Evolutionary conservation across 1,140 invertebrate genomes (phyloP), one percentile per base, ranked within the genome.

Genomic region (Stegodyphus mimosarum): DNA sequence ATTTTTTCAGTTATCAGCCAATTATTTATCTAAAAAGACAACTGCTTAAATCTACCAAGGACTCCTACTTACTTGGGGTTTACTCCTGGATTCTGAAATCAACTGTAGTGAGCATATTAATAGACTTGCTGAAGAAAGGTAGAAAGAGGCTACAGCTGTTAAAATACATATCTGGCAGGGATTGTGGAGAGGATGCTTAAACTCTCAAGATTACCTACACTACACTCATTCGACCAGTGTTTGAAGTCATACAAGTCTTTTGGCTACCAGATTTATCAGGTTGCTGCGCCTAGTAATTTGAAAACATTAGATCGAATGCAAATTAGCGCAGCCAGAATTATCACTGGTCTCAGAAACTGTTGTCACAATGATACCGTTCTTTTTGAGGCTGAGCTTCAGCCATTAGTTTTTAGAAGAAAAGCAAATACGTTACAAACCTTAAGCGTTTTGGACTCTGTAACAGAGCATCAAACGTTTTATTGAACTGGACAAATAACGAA

Each of bases 271-370:
- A 70, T 49, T 49, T 70, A 48, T 33, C 33, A 33, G 33, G 33
- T 33, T 33, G 33, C 33, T 33, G 33, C 33, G 3, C 33, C 5
- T 53, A 78, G 7, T 9, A 33, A 3, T 33, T 69, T 11, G 15
- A 78, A 69, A 69, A 33, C 1, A 48, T n/a, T 52, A 69, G 50
- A 78, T 6, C 0, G 64, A 67, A 49, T 78, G 33, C 63, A 17
- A n/a, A 17, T 78, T 0, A 78, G 64, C 53, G 76, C 76, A 69
- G 33, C 66, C 50, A 70, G 64, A 78, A 69, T 78, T 49, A 49
- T 70, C 48, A 48, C 6, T 70, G 33, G 69, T 49, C 69, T 70
- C 48, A 70, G n/a, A 60, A 13, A 66, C 50, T 77, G 33, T 49
- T 77, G 48, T 48, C 75, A 33, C n/a, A 77, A 60, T 66, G n/a